Evolutionary conservation across 2,888 invertebrate genomes (phyloP).

Genomic region (Tridacna crocea): DNA sequence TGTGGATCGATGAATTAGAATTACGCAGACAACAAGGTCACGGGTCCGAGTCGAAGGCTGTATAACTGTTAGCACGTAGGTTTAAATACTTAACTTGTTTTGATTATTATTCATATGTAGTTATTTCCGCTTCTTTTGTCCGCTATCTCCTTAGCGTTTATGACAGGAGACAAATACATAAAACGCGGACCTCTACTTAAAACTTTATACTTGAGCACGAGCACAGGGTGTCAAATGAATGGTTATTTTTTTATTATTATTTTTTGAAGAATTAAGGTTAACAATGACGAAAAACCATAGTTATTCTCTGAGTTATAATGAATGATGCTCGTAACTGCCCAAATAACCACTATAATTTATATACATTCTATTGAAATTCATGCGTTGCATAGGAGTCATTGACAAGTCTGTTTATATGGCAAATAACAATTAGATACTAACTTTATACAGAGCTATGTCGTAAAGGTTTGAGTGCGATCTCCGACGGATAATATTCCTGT

Average conservation of each 20-base stretch:
- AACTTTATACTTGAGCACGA: background rate
- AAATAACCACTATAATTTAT: no score
- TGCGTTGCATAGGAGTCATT: no score
- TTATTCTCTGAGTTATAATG: background rate
- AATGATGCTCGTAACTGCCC: background rate
- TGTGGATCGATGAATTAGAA: no score
- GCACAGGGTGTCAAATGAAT: background rate
- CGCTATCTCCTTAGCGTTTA: background rate
- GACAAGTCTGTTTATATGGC: no score
- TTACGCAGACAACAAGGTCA: no score
- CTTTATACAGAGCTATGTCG: slow-evolving; percentile 17
- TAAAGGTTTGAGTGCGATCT: background rate
- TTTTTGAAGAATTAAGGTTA: background rate
- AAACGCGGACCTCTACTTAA: background rate
- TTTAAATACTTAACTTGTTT: no score
- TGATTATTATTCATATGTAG: no score
- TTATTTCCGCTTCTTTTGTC: background rate
- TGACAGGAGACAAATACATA: background rate
- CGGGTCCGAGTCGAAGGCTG: no score
- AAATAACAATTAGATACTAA: background rate
- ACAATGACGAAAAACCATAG: background rate
- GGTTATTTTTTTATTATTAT: background rate
- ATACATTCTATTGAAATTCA: no score
- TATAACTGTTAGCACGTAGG: no score
- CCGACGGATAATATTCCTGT: background rate